Evolutionary conservation across 2,113 vertebrate genomes (phyloP), one percentile per base, ranked within the genome.

Genomic region (Odontophorus gujanensis): DNA sequence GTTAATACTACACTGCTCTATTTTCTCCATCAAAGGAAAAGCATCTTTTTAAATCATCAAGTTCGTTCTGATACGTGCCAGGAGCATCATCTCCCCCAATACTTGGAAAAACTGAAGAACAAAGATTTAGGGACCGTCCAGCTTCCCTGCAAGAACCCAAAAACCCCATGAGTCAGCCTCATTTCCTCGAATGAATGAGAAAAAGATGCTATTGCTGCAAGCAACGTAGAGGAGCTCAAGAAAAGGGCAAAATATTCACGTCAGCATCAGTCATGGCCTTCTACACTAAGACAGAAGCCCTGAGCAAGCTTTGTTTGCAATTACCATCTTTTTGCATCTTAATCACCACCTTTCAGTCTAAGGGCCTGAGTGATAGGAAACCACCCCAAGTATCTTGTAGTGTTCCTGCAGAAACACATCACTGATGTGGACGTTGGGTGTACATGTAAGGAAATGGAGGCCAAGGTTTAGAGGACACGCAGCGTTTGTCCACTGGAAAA

Each of bases 1-100:
- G 6, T 19, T 25, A 36, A 34, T 7, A 4, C 2, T 47, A 6
- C 4, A 8, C 0, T 26, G 6, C 7, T 77, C 32, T 36, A 22
- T 78, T 84, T 38, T 22, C 17, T 43, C 25, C 15, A 55, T n/a
- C 13, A 9, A 67, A 55, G 63, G 10, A 57, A 5, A 20, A 30
- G 34, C 11, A 3, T 1, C 4, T n/a, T 63, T 75, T 63, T 24
- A 26, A 76, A 79, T 48, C 34, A 18, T 25, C 22, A 24, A 47
- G 30, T 78, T 36, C 24, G 13, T 30, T 30, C 22, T 21, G 9
- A 7, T 2, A 2, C 0, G 36, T 19, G 62, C 43, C 47, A 67
- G 15, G 28, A 32, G n/a, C 1, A 21, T 13, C n/a, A 14, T 32
- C 38, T 30, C 7, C 22, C 18, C 34, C 50, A 5, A 2, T 2